Conservation (phyloP, 2,797 vertebrate genomes). For the Platyrinchus mystaceus region DNA sequence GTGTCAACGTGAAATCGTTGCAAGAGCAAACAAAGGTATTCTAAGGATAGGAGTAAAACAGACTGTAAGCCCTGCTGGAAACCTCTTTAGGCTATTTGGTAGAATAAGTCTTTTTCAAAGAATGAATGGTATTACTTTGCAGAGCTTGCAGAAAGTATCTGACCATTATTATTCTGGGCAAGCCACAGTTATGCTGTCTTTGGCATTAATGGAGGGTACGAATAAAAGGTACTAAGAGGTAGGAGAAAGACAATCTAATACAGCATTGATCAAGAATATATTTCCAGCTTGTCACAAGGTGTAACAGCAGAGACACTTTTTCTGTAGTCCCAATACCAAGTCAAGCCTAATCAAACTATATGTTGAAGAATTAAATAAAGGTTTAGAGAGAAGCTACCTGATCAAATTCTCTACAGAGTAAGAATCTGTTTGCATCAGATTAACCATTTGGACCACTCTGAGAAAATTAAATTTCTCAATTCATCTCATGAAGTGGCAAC, state of each 20-base stretch:
- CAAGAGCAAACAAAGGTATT: background rate
- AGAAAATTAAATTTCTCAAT: background rate
- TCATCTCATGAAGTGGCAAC: background rate
- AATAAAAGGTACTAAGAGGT: background rate
- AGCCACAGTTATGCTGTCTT: background rate
- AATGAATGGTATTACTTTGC: background rate
- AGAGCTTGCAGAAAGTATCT: background rate
- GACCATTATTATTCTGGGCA: background rate
- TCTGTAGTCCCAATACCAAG: background rate
- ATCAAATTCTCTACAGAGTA: background rate
- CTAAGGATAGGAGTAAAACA: background rate
- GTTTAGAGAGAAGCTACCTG: background rate
- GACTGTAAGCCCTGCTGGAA: background rate
- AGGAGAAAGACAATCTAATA: background rate
- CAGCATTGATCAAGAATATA: background rate
- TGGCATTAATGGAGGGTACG: background rate
- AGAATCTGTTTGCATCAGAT: background rate
- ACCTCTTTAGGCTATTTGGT: background rate
- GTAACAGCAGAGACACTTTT: background rate
- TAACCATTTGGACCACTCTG: background rate
- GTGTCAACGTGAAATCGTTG: background rate
- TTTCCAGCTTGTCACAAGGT: background rate
- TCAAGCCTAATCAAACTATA: background rate
- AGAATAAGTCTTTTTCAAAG: background rate
- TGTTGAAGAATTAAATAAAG: background rate